Evolutionary conservation across 2,113 vertebrate genomes (phyloP).

Genomic region (Peromyscus polionotus): DNA sequence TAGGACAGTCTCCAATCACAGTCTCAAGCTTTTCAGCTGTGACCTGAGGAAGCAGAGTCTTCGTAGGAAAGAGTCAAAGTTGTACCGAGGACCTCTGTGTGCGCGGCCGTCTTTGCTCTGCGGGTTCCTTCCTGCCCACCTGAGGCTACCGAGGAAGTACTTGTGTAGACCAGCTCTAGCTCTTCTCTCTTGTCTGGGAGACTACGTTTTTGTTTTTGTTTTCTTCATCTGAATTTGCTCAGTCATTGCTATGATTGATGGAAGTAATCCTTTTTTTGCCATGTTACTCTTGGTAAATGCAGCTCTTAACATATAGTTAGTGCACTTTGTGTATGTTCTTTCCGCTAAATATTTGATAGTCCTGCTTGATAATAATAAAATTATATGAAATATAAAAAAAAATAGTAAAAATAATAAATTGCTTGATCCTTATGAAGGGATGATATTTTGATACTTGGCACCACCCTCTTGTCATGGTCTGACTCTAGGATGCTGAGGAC

Average conservation of each 20-base stretch:
- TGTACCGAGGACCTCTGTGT: slow-evolving; percentile 41
- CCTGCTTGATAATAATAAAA: background rate
- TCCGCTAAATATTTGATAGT: background rate
- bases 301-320: background rate
- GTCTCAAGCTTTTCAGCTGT: slow-evolving; percentile 34
- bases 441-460: slow-evolving; percentile 21
- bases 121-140: slow-evolving; percentile 24
- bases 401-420: background rate
- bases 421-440: background rate
- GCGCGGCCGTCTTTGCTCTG: background rate
- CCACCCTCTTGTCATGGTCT: background rate
- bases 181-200: background rate
- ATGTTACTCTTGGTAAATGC: background rate
- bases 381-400: background rate
- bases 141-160: background rate
- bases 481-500: background rate
- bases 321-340: slow-evolving; percentile 38
- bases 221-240: background rate
- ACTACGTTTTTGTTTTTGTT: background rate
- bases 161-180: background rate
- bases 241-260: background rate
- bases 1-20: background rate
- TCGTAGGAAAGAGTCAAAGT: background rate
- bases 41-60: background rate
- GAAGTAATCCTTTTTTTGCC: slow-evolving; percentile 32